A percentile compares a stretch with the other conserved stretches of the same genome.
Evolutionary conservation across 2,888 invertebrate genomes (phyloP).

Genomic region (Xestia xanthographa): DNA sequence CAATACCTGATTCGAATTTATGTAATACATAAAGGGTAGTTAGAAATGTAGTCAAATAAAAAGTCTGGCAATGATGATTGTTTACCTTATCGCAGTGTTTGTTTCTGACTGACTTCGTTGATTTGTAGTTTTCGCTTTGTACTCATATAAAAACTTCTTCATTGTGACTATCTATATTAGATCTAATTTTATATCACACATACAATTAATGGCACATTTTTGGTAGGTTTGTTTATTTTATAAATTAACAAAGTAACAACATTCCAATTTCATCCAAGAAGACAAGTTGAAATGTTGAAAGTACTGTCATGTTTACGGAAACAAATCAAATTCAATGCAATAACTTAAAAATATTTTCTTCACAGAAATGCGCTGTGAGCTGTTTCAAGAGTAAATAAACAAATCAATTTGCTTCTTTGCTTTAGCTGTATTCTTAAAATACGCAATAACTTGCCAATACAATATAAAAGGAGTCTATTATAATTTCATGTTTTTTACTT

Average conservation of each 20-base stretch:
- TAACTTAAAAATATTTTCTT: background rate
- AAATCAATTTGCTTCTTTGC: background rate
- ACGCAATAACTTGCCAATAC: too few species aligned
- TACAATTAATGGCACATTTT: slow-evolving; percentile 27
- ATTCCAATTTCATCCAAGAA: slow-evolving; percentile 20
- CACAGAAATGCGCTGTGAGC: background rate
- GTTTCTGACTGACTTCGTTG: slow-evolving; percentile 75
- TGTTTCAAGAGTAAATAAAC: background rate
- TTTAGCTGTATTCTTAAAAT: background rate
- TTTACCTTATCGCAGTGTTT: slow-evolving; percentile 76
- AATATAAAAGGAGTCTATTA: background rate
- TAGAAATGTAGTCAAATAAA: slow-evolving; percentile 41
- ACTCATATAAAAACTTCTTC: slow-evolving; percentile 87
- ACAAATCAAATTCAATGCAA: slow-evolving; percentile 35
- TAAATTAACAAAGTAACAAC: too few species aligned
- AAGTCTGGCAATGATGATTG: slow-evolving; percentile 67
- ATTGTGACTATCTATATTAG: slow-evolving; percentile 64
- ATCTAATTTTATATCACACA: slow-evolving; percentile 18
- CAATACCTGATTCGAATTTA: slow-evolving; percentile 54
- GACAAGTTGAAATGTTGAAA: slow-evolving; percentile 34
- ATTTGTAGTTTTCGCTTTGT: slow-evolving; percentile 75
- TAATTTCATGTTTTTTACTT: background rate
- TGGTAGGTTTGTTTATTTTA: slow-evolving; percentile 19
- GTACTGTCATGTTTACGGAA: slow-evolving; percentile 54
- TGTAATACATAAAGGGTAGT: slow-evolving; percentile 69